phyloP scores from a whole-genome alignment of 2,888 invertebrate genomes.

The Sthenelais limicola region DNA sequence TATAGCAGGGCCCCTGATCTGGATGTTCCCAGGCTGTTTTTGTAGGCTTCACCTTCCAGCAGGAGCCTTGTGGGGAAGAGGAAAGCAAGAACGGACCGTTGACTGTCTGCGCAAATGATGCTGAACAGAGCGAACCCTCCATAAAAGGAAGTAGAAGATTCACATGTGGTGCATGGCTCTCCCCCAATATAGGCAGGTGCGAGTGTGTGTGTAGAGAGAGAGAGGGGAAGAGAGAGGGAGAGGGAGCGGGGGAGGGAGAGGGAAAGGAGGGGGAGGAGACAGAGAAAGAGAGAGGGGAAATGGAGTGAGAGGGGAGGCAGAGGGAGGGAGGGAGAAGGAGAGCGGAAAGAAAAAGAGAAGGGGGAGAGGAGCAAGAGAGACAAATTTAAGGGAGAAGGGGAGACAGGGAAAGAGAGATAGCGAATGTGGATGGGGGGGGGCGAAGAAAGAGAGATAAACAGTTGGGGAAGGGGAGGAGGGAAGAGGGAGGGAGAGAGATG shows the following conservation, averaged over 20 bases:
- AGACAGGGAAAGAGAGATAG: not conserved
- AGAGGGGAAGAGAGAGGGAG: not conserved
- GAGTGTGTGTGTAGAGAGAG: no score
- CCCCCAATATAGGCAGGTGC: no score
- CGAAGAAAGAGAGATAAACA: not conserved
- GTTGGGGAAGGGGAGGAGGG: not conserved
- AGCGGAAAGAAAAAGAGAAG: not conserved
- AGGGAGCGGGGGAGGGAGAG: not conserved
- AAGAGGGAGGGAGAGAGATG: not conserved
- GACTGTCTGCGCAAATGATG: no score
- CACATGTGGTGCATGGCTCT: no score
- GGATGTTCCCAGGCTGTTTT: no score
- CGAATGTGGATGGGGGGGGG: not conserved
- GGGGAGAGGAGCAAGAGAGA: not conserved
- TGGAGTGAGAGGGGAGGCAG: not conserved
- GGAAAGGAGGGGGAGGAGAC: not conserved
- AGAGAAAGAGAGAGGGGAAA: not conserved
- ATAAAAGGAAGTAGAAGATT: no score
- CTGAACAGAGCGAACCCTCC: no score
- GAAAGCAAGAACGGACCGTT: no score
- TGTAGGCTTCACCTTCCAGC: no score
- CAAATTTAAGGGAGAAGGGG: not conserved
- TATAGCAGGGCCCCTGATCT: no score
- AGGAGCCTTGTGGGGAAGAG: no score
- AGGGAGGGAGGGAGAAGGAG: not conserved